Percentiles rank a stretch among this genome's conserved stretches.
phyloP scores from a whole-genome alignment of 35 echinoderm and acorn worm genomes.

The Strongylocentrotus purpuratus region DNA sequence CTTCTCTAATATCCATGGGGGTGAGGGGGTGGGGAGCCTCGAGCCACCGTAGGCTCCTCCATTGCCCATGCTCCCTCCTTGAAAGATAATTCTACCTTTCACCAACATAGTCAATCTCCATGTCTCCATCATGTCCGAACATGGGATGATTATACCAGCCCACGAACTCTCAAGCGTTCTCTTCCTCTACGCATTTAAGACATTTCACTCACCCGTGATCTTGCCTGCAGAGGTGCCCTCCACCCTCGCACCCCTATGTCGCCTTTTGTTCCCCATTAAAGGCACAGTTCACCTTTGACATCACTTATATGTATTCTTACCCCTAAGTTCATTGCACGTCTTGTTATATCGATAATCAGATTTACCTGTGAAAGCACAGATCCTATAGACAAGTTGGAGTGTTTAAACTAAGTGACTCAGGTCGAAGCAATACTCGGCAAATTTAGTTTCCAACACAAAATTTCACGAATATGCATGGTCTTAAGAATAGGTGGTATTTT shows the following conservation, averaged over 20 bases:
- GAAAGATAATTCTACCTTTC: background rate
- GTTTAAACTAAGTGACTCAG: too few relatives aligned
- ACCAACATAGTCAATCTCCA: background rate
- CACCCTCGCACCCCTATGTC: background rate
- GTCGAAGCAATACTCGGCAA: too few relatives aligned
- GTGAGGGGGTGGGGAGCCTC: background rate
- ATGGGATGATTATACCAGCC: background rate
- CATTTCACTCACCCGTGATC: background rate
- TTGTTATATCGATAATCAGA: too few relatives aligned
- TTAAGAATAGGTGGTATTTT: too few relatives aligned
- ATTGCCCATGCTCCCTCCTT: background rate
- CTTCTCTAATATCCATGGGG: too few relatives aligned
- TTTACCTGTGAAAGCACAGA: too few relatives aligned
- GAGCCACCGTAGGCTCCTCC: background rate
- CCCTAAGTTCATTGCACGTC: too few relatives aligned
- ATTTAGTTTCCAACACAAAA: too few relatives aligned
- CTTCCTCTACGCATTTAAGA: background rate
- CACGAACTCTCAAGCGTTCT: background rate
- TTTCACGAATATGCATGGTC: too few relatives aligned
- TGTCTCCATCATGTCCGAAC: background rate
- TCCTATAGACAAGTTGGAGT: too few relatives aligned
- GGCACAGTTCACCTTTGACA: background rate
- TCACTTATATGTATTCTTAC: too few relatives aligned
- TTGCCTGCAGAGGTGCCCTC: background rate
- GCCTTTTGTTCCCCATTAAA: background rate